These are phyloP conservation scores for Molanna angustata DNA, from an alignment of 2,888 invertebrate species.

Conservation along the genomic window DNA sequence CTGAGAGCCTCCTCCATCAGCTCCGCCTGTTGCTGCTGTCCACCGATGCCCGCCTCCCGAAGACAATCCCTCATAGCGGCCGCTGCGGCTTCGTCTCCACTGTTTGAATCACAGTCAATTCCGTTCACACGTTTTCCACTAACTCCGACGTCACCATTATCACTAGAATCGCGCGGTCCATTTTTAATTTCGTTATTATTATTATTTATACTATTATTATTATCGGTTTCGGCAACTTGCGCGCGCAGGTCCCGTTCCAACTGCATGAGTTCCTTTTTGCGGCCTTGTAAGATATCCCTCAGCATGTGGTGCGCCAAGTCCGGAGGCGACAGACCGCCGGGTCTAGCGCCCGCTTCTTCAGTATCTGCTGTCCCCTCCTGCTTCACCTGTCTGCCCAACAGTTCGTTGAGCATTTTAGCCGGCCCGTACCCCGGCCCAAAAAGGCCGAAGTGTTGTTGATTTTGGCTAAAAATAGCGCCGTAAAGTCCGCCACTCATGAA, in stretches of 20 bases:
- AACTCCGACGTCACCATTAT: conserved; percentile 49
- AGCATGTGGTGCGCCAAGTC: conserved; percentile 81
- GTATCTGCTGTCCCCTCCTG: conserved; percentile 50
- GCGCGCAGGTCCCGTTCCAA: conserved; percentile 64
- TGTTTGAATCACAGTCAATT: conserved; percentile 29
- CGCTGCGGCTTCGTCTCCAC: conserved; percentile 42
- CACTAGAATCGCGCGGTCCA: conserved; percentile 47
- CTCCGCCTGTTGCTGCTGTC: conserved; percentile 46
- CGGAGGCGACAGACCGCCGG: conserved; percentile 50
- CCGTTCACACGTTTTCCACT: conserved; percentile 37
- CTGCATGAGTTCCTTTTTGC: conserved; percentile 77
- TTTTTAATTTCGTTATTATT: conserved; percentile 51
- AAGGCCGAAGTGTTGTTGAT: conserved; percentile 76
- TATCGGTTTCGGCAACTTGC: conserved; percentile 46
- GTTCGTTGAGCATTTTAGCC: conserved; percentile 89
- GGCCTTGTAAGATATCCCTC: conserved; percentile 85
- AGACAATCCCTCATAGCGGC: conserved; percentile 60
- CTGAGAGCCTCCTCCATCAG: conserved; percentile 62
- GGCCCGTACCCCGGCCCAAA: conserved; percentile 84
- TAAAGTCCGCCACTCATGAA: conserved; percentile 84
- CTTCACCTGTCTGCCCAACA: conserved; percentile 77
- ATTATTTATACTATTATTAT: conserved; percentile 58
- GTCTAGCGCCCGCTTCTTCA: conserved; percentile 39
- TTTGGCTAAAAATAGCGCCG: conserved; percentile 81
- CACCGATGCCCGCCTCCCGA: conserved; percentile 58